A percentile compares a stretch with the other conserved stretches of the same genome.
These are phyloP conservation scores for Pogonomyrmex californicus DNA, from an alignment of 1,140 invertebrate genomes.

Conservation along the genomic window DNA sequence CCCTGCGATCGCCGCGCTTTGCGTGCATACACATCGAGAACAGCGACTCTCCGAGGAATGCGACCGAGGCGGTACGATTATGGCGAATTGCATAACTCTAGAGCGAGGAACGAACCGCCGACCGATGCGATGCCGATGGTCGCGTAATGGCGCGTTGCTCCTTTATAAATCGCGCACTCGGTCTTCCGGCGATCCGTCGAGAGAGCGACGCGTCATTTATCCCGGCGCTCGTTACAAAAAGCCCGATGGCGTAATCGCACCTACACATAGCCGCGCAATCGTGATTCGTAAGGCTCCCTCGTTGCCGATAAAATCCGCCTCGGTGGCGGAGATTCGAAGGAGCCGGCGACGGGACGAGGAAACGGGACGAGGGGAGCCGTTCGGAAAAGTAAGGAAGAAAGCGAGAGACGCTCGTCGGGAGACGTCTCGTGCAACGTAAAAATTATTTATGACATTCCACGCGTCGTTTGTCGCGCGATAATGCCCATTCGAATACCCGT, in stretches of 20 bases:
- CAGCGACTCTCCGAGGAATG: conserved; percentile 47
- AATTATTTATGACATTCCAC: conserved; percentile 74
- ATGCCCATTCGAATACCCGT: conserved; percentile 65
- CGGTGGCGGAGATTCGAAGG: not conserved
- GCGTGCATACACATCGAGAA: not conserved
- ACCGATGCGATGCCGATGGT: not conserved
- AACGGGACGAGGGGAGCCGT: not conserved
- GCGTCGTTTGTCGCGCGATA: conserved; percentile 69
- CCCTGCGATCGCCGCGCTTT: conserved; percentile 6
- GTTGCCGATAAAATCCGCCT: conserved; percentile 6
- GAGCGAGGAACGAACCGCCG: not conserved
- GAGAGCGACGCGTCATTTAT: conserved; percentile 46
- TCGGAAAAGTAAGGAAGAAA: conserved; percentile 29
- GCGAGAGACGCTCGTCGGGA: not conserved
- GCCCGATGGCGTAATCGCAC: conserved; percentile 40
- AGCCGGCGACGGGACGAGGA: not conserved
- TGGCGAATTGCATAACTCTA: conserved; percentile 54
- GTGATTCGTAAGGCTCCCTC: not conserved
- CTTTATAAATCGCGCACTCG: conserved; percentile 26
- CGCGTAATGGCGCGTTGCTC: conserved; percentile 51
- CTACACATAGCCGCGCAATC: not conserved
- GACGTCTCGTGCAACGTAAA: conserved; percentile 46
- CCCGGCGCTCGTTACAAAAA: conserved; percentile 35
- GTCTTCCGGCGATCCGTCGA: conserved; percentile 38
- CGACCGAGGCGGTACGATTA: conserved; percentile 48